These are phyloP conservation scores for Butorides virescens DNA, from an alignment of 2,113 vertebrate species.

Conservation along the genomic window DNA sequence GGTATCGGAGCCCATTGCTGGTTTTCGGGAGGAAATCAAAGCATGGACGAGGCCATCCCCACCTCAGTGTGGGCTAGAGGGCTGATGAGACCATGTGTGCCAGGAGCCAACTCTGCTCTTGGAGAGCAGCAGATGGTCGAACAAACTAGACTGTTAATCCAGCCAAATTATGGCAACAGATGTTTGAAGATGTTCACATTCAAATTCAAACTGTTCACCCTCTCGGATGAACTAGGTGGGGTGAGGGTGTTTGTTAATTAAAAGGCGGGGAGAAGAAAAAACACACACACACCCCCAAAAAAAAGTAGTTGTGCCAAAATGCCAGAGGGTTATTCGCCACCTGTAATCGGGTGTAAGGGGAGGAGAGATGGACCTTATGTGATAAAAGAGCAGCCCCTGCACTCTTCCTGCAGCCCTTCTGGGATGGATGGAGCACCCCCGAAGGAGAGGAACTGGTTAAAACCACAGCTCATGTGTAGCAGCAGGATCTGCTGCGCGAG, in stretches of 20 bases:
- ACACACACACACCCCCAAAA: not conserved
- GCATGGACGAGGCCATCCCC: accelerated
- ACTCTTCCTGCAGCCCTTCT: not conserved
- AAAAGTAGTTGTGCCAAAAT: not conserved
- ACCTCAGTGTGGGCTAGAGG: accelerated
- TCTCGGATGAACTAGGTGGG: conserved; percentile 39
- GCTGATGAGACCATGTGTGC: not conserved
- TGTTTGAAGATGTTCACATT: conserved; percentile 53
- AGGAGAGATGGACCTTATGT: accelerated
- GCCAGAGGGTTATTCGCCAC: not conserved
- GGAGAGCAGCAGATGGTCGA: conserved; percentile 37
- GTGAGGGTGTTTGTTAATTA: conserved; percentile 40
- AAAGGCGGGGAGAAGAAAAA: not conserved
- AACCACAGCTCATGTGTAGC: not conserved
- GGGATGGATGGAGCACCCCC: not conserved
- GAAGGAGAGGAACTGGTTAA: conserved; percentile 62
- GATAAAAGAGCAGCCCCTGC: accelerated
- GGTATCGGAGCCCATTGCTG: accelerated
- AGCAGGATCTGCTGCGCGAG: conserved; percentile 51
- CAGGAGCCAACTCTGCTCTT: not conserved
- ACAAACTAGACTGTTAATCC: conserved; percentile 58
- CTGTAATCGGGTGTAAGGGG: no score
- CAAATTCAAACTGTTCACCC: conserved; percentile 42
- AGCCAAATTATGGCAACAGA: conserved; percentile 69
- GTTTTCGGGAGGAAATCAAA: not conserved